phyloP scores from a whole-genome alignment of 2,113 vertebrate genomes.

The Opisthocomus hoazin region DNA sequence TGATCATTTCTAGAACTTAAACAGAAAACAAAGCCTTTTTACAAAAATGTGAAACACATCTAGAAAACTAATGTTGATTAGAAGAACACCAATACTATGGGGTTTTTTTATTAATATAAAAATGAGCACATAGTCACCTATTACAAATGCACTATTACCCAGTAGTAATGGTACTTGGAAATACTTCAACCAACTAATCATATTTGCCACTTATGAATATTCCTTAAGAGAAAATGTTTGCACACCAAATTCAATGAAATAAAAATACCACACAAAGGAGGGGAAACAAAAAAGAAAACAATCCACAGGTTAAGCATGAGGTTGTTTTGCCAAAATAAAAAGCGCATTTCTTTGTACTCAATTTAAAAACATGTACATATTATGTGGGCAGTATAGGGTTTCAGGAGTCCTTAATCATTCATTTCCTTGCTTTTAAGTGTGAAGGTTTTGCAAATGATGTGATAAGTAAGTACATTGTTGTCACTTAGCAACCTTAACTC shows the following conservation, averaged over 20 bases:
- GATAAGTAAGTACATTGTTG: conserved; percentile 62
- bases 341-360: not conserved
- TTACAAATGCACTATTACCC: not conserved
- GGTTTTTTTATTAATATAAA: not conserved
- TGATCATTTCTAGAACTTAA: not conserved
- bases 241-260: not conserved
- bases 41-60: not conserved
- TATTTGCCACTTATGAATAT: not conserved
- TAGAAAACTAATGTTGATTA: not conserved
- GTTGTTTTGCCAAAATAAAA: conserved; percentile 11
- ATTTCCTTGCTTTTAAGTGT: conserved; percentile 54
- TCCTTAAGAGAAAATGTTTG: not conserved
- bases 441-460: conserved; percentile 52
- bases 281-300: not conserved
- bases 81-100: not conserved
- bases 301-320: not conserved
- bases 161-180: not conserved
- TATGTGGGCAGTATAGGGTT: conserved; percentile 6
- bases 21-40: not conserved
- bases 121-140: not conserved
- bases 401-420: conserved; percentile 47
- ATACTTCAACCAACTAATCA: not conserved
- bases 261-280: not conserved
- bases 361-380: conserved; percentile 6
- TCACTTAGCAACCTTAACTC: conserved; percentile 67